Base-by-base conservation (phyloP, 2,113 vertebrate genomes). In the Erythrocebus patas region DNA sequence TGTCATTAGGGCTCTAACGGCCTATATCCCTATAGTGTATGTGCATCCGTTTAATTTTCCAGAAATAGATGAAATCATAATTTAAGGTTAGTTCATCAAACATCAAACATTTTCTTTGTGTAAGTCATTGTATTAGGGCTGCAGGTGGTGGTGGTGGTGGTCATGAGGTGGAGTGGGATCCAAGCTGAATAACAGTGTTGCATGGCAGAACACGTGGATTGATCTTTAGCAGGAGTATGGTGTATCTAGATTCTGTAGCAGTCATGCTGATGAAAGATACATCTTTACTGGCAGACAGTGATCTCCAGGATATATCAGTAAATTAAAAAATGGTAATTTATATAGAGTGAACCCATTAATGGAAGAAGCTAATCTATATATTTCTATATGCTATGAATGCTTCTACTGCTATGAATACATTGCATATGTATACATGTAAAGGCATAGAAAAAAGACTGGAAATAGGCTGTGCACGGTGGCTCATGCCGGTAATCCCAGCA, bases 131-230 rank as follows among this genome's bases (percentile, higher is more conserved):
- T 18, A 3, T 61, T 1, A 52, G 91, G 10, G n/a, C 22, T 55
- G 1, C 0, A 14, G 0, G 0, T 13, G 14, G 7, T 43, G 20
- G 16, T 30, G 57, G 48, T 12, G 32, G 16, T 35, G 17, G 25
- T 10, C 4, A 0, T 45, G 43, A 20, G 61, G 61, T 32, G 12
- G 27, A 64, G 27, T 32, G 27, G 27, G 61, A 9, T 55, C 25
- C 27, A 9, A 23, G 38, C 1, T 70, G 23, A 68, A 3, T 75
- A 38, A 35, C 30, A 13, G 1, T 52, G 38, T 25, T 38, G 2
- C 12, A 1, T 6, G 5, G 57, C 59, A 70, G 57, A 14, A 22
- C 73, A 59, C 7, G 3, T 12, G 59, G 43, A 16, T 8, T n/a
- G 22, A 2, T 27, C 25, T 59, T 83, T n/a, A 72, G 59, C 23